These are phyloP conservation scores for Dilophus febrilis DNA, from an alignment of 2,888 invertebrate genomes.

Conservation along the genomic window DNA sequence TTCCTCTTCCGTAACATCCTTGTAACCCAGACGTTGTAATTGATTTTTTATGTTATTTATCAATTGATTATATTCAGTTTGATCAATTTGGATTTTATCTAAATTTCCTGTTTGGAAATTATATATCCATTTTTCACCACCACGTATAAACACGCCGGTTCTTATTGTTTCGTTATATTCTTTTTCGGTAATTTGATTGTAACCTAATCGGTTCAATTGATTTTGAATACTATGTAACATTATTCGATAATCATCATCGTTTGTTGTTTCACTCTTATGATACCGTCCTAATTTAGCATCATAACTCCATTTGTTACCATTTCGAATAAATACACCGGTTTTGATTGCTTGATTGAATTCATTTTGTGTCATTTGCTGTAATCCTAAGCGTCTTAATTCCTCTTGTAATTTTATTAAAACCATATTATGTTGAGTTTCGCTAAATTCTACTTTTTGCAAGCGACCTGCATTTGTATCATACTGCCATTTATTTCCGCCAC, in stretches of 20 bases:
- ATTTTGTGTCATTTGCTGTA: too few relatives aligned
- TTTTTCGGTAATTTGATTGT: background rate
- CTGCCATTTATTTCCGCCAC: slow-evolving; percentile 2
- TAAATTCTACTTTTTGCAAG: too few relatives aligned
- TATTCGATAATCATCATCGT: background rate
- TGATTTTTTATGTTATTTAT: too few relatives aligned
- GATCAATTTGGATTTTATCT: background rate
- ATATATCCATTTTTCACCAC: background rate
- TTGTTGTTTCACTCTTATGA: background rate
- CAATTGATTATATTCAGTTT: too few relatives aligned
- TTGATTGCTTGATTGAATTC: too few relatives aligned
- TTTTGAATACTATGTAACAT: background rate
- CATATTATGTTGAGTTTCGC: too few relatives aligned
- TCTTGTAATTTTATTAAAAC: too few relatives aligned
- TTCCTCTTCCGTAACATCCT: background rate
- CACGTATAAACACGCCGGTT: background rate
- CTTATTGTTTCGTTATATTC: background rate
- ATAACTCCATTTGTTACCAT: too few relatives aligned
- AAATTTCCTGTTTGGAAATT: background rate
- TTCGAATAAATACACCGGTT: too few relatives aligned
- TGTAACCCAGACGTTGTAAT: too few relatives aligned
- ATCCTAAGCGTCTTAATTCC: too few relatives aligned
- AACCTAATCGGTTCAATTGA: background rate
- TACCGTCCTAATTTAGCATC: too few relatives aligned
- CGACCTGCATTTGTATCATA: slow-evolving; percentile 2